Conservation (phyloP, 2,888 invertebrate species). For the Drosophila atroscutellata region DNA sequence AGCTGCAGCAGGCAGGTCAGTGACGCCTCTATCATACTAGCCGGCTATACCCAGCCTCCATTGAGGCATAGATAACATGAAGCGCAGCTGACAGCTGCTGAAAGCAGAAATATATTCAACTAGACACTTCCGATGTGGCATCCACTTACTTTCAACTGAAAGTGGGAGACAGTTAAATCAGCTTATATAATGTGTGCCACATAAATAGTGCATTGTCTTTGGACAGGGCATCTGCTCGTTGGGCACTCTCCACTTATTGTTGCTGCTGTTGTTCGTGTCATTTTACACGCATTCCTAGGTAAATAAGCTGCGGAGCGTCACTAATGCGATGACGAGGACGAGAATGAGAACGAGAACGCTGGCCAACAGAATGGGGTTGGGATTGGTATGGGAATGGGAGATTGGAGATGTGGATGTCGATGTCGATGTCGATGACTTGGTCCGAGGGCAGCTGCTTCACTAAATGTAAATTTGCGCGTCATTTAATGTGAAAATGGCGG, state of each 20-base stretch:
- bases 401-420: background rate
- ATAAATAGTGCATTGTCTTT: background rate
- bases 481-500: slow-evolving; percentile 63
- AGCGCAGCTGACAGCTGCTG: background rate
- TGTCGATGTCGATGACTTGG: slow-evolving; percentile 38
- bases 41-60: background rate
- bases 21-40: slow-evolving; percentile 27
- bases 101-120: background rate
- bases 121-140: background rate
- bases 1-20: slow-evolving; percentile 39
- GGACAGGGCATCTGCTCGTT: background rate
- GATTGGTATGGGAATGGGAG: too few species aligned
- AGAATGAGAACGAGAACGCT: slow-evolving; percentile 3
- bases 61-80: background rate
- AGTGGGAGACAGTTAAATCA: background rate
- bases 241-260: background rate
- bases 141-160: background rate
- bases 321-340: slow-evolving; percentile 67
- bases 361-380: background rate
- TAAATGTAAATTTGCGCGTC: slow-evolving; percentile 76
- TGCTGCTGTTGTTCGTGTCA: slow-evolving; percentile 48
- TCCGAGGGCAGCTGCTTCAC: slow-evolving; percentile 23
- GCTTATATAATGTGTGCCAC: background rate
- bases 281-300: slow-evolving; percentile 77
- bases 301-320: slow-evolving; percentile 72